These are phyloP conservation scores for Pangasius djambal DNA, from an alignment of 2,797 vertebrate species.

Conservation along the genomic window DNA sequence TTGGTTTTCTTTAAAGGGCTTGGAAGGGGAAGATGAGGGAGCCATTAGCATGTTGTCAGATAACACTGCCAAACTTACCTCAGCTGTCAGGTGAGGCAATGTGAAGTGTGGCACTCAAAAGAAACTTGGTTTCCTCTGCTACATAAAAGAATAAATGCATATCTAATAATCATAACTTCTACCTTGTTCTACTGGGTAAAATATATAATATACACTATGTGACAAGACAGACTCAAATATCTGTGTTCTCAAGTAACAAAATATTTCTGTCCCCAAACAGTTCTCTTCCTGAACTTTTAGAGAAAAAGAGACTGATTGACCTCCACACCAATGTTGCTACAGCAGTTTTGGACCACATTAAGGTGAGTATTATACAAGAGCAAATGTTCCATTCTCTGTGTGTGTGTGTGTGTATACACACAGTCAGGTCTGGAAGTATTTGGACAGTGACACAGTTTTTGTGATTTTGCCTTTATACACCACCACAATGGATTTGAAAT, in stretches of 20 bases:
- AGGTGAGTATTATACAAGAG: constrained; percentile 72
- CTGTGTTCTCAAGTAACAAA: constrained; percentile 28
- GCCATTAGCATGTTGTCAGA: constrained; percentile 98
- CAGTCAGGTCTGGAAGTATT: no score
- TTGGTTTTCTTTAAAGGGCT: constrained; percentile 66
- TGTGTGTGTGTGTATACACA: no score
- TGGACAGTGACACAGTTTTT: no score
- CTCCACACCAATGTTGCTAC: constrained; percentile 98
- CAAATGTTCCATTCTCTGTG: constrained; percentile 23
- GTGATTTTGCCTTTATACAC: no score
- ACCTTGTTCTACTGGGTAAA: neutral
- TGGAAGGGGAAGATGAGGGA: constrained; percentile 97
- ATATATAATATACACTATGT: neutral
- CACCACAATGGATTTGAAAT: no score
- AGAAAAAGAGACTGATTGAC: constrained; percentile 97
- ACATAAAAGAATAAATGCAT: neutral
- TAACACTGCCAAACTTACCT: constrained; percentile 97
- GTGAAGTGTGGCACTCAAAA: neutral
- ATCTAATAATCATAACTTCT: neutral
- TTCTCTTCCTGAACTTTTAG: constrained; percentile 95
- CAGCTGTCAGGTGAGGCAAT: constrained; percentile 88
- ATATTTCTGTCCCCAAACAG: constrained; percentile 70
- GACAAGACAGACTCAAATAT: neutral
- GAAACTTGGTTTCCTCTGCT: neutral
- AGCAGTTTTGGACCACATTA: constrained; percentile 97